These are phyloP conservation scores for Leptinotarsa rubiginosa DNA, from an alignment of 2,888 invertebrate species.

Conservation along the genomic window DNA sequence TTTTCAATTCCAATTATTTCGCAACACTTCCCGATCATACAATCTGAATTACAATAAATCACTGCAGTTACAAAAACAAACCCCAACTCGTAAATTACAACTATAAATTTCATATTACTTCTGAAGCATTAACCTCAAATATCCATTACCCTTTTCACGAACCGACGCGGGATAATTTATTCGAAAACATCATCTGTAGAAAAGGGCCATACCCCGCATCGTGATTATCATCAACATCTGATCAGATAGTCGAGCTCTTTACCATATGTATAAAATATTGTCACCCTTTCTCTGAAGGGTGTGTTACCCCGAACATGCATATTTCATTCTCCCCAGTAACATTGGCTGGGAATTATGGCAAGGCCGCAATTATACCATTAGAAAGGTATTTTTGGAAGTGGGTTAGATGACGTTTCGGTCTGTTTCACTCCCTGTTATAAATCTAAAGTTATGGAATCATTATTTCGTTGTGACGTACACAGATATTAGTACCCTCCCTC, in stretches of 20 bases:
- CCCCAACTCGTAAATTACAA: conserved; percentile 42
- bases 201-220: conserved; percentile 42
- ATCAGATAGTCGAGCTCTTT: conserved; percentile 48
- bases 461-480: conserved; percentile 3
- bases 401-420: conserved; percentile 26
- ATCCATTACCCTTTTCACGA: conserved; percentile 52
- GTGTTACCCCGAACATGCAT: conserved; percentile 59
- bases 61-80: conserved; percentile 35
- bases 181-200: conserved; percentile 47
- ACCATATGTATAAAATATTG: conserved; percentile 64
- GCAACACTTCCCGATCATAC: conserved; percentile 9
- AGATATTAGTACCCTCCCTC: background rate
- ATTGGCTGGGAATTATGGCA: conserved; percentile 61
- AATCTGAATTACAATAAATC: conserved; percentile 29
- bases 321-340: conserved; percentile 61
- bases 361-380: conserved; percentile 64
- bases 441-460: conserved; percentile 11
- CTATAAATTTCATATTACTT: conserved; percentile 50
- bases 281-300: conserved; percentile 61
- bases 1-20: conserved; percentile 8
- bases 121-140: conserved; percentile 52
- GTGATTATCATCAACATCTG: conserved; percentile 50
- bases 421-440: conserved; percentile 2
- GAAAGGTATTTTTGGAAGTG: conserved; percentile 43
- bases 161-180: conserved; percentile 49